Evolutionary conservation across 2,888 invertebrate species (phyloP), one percentile per base, ranked within the genome.

Genomic region (Ctenicera cuprea): DNA sequence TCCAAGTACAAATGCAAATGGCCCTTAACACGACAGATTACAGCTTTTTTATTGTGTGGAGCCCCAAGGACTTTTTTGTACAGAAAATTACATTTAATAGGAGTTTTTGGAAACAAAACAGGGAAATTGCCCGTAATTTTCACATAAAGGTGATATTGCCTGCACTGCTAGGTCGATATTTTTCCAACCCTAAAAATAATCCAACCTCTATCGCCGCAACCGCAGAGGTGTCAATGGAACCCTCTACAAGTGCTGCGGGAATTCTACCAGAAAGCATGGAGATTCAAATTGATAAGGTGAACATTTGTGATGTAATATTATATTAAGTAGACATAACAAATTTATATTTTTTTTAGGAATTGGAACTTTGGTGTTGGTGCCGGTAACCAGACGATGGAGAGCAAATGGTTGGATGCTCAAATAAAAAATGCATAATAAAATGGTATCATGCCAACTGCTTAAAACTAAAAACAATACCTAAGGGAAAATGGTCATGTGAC

Each of bases 1-100:
- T n/a, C 14, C n/a, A 45, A 45, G 43, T 45, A 3, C 43, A 45
- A 16, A 45, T 45, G 43, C 43, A 45, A 16, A 11, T 45, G 43
- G 43, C 43, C 3, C 14, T 45, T 7, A 45, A 4, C n/a, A n/a
- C 4, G n/a, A n/a, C 3, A 7, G 14, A 45, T 2, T 45, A n/a
- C n/a, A n/a, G 43, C 16, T 11, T 3, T 45, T 45, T 45, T 16
- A 7, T 16, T 2, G 14, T 45, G 8, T 45, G 43, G 43, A 45
- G 43, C 43, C 43, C 43, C 4, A 16, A 45, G 7, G 43, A 45
- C 7, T 16, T 45, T 45, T 45, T 14, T 45, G 8, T 45, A n/a
- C 4, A 16, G n/a, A 45, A 3, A 7, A 14, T 16, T n/a, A 45
- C 3, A 3, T 16, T 45, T 11, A 7, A 45, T 16, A 7, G 2